Conservation (phyloP, 2,888 invertebrate genomes). For the Sarcophaga caerulescens region DNA sequence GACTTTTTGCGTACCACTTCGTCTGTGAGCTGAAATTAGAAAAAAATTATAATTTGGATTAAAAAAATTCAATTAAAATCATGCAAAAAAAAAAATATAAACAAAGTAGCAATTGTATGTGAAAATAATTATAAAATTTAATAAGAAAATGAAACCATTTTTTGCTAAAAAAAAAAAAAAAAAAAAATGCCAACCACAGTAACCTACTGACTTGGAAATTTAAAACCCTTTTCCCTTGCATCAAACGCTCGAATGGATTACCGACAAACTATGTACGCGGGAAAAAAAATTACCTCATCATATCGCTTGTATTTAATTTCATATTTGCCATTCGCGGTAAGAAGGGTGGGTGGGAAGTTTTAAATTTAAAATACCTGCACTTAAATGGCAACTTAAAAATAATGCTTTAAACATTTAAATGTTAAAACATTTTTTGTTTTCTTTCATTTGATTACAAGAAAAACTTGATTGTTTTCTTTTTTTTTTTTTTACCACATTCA, state of each 20-base stretch:
- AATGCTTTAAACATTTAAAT: too few relatives aligned
- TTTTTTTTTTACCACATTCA: too few relatives aligned
- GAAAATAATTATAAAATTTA: background rate
- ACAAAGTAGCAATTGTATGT: background rate
- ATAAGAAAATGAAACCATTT: background rate
- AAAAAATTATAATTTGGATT: conserved; percentile 68
- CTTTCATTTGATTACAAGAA: too few relatives aligned
- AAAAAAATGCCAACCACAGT: conserved; percentile 16
- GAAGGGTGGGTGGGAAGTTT: background rate
- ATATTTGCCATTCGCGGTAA: conserved; percentile 12
- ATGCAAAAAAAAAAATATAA: background rate
- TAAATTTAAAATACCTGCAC: conserved; percentile 5
- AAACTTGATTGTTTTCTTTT: too few relatives aligned
- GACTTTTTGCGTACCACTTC: conserved; percentile 92
- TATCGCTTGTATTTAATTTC: conserved; percentile 34
- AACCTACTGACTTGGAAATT: conserved; percentile 48
- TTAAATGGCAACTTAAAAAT: background rate
- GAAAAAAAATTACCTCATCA: conserved; percentile 21
- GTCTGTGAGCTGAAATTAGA: conserved; percentile 88
- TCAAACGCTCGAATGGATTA: background rate
- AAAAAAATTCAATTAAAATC: background rate
- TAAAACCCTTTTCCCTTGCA: conserved; percentile 30
- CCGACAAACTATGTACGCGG: background rate
- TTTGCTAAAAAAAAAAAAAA: background rate
- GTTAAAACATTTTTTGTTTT: too few relatives aligned